Percentiles rank a stretch among this genome's conserved stretches.
Conservation (phyloP, 2,888 invertebrate genomes). For the Harpalus rufipes region DNA sequence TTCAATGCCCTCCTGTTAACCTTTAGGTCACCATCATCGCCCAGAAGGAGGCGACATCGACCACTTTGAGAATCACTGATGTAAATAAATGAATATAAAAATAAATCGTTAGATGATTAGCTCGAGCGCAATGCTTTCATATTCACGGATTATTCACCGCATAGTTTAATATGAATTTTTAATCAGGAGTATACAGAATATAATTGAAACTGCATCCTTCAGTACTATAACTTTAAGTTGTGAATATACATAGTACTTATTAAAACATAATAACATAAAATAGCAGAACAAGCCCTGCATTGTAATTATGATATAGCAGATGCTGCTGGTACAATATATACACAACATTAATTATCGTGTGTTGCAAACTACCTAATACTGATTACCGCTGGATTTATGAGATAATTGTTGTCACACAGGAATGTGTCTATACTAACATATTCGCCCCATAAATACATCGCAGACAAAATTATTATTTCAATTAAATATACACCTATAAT, state of each 20-base stretch:
- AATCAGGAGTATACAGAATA: not conserved
- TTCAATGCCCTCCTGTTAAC: too few species aligned
- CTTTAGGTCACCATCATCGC: too few species aligned
- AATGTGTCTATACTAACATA: conserved; percentile 35
- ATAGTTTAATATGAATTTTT: conserved; percentile 7
- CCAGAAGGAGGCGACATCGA: too few species aligned
- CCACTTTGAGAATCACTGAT: too few species aligned
- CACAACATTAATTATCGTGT: conserved; percentile 59
- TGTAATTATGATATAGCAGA: conserved; percentile 58
- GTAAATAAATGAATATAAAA: too few species aligned
- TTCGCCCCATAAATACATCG: not conserved
- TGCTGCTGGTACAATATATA: conserved; percentile 39
- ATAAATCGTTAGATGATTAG: too few species aligned
- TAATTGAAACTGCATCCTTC: conserved; percentile 35
- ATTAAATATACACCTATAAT: too few species aligned
- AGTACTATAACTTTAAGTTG: not conserved
- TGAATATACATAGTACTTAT: conserved; percentile 46
- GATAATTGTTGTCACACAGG: conserved; percentile 45
- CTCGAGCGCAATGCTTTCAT: too few species aligned
- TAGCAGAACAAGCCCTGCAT: conserved; percentile 59
- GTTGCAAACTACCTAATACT: conserved; percentile 60
- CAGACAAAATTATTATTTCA: not conserved
- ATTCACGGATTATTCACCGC: not conserved
- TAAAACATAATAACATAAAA: conserved; percentile 56
- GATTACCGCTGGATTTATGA: conserved; percentile 59